phyloP scores from a whole-genome alignment of 2,797 vertebrate species.

The Mycteria americana region DNA sequence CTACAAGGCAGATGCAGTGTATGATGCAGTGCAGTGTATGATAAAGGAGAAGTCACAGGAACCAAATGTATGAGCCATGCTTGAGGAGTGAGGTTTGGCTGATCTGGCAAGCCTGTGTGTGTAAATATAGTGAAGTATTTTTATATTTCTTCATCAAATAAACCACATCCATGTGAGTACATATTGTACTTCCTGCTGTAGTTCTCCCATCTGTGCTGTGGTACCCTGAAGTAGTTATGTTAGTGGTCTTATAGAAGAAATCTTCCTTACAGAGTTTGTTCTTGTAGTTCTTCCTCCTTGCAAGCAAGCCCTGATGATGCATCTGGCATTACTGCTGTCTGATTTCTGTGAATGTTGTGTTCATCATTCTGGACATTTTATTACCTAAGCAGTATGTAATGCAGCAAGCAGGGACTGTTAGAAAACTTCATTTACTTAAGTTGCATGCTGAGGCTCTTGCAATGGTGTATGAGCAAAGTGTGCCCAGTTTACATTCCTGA shows the following conservation, averaged over 20 bases:
- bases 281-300: not conserved
- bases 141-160: not conserved
- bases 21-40: not conserved
- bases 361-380: not conserved
- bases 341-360: not conserved
- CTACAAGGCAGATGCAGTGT: not conserved
- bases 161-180: not conserved
- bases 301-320: not conserved
- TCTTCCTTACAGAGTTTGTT: not conserved
- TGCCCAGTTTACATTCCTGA: not conserved
- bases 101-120: not conserved
- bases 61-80: not conserved
- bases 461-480: not conserved
- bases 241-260: not conserved
- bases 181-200: not conserved
- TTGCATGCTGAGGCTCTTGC: not conserved
- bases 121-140: not conserved
- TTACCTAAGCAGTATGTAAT: not conserved
- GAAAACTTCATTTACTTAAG: not conserved
- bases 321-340: not conserved
- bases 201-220: not conserved
- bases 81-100: not conserved
- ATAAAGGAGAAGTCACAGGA: not conserved
- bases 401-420: not conserved
- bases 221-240: not conserved